Evolutionary conservation across 2,888 invertebrate species (phyloP), one percentile per base, ranked within the genome.

Genomic region (Sphaerophoria taeniata): DNA sequence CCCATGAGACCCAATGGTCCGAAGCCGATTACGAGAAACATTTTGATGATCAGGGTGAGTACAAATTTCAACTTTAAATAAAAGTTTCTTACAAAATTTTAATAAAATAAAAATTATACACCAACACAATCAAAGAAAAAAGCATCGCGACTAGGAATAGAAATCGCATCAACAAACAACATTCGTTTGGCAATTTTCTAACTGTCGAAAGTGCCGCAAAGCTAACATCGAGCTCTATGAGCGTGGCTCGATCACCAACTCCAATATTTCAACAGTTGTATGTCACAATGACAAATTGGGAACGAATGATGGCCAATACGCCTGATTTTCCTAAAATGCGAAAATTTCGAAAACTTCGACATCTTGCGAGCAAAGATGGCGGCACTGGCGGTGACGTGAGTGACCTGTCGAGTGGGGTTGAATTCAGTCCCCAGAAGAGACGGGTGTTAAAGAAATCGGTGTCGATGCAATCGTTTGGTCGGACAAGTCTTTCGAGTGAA

Each of bases 21-120:
- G 97, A 97, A 92, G 96, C 97, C 71, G 98, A 98, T 90, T 94
- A 96, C 87, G 97, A 98, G 92, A 96, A 95, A 89, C 97, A 98
- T 92, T 98, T 98, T 92, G 95, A 95, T 89, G 96, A 96, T 90
- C 96, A 96, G 92, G 96, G 96, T 96, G 90, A 93, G 94, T 93
- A 63, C n/a, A n/a, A n/a, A n/a, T 14, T 16, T 9, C 4, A 9
- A 16, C 51, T 43, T 14, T 56, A 53, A 56, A 63, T 67, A 73
- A 72, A 39, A 65, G 67, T 55, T 56, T 51, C 14, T 34, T 58
- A 7, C 5, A 45, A 72, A 47, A 49, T 31, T 31, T 2, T 9
- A 11, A 16, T 0, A 39, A 53, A 55, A 24, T 55, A 14, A 43
- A 39, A 33, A 71, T 36, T 45, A 71, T 49, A n/a, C n/a, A n/a